Base-by-base conservation (phyloP, 2,797 vertebrate species). In the Tarsius wallacei region DNA sequence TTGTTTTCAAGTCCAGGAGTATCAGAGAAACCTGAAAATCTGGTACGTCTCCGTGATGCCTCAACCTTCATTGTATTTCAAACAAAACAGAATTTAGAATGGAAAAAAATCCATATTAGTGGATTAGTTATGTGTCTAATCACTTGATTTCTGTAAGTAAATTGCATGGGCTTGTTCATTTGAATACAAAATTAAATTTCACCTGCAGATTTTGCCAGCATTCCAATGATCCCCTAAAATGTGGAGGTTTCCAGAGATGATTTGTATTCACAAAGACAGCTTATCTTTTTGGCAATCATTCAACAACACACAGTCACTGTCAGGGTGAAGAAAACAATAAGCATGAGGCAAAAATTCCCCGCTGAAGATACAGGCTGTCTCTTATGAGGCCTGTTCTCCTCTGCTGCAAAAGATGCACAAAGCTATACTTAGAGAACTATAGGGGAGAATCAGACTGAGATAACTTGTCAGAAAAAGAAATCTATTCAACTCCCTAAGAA, bases 21-120 rank as follows among this genome's bases (percentile, higher is more conserved):
- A 57, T 77, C 63, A 82, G 36, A 80, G 36, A 95, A 89, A 74
- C 51, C 88, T 77, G 93, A 93, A 94, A 92, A 53, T 96, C 87
- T 96, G 94, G 84, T 66, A 92, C 68, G 24, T 94, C 51, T 93
- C 57, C 63, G 86, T 5, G 59, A 84, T 64, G n/a, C 47, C 42
- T 94, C 57, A 84, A 90, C 36, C 82, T 47, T 90, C 64, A 71
- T 19, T 64, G 63, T 92, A 93, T 88, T 96, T 63, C 73, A 96
- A 93, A 87, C 68, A 92, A 92, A 97, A 97, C n/a, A 90, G 42
- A 97, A 94, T 33, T 93, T 85, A 94, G 80, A 95, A 96, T 91
- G 80, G 57, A n/a, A n/a, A 84, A 85, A 42, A 87, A 90, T 33
- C n/a, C 71, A 59, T 93, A 91, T 92, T 94, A 97, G 86, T 92